phyloP scores from a whole-genome alignment of 2,888 invertebrate genomes.

The Cosmia trapezina region DNA sequence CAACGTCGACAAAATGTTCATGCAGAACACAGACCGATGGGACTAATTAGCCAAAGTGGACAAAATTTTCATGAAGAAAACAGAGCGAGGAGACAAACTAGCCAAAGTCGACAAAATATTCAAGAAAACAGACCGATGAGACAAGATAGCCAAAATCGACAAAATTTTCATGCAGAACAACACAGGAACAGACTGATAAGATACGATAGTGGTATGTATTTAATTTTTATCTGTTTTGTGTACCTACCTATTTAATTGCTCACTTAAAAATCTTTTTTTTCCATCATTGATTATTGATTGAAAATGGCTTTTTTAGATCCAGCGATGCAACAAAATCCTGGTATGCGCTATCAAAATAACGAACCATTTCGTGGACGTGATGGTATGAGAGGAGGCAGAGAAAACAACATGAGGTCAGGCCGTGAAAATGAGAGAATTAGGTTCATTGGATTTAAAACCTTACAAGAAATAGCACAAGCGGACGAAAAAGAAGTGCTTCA shows the following conservation, averaged over 20 bases:
- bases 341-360: constrained; percentile 2
- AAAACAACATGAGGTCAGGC: constrained; percentile 12
- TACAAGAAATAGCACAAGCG: constrained; percentile 76
- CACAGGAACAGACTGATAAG: constrained; percentile 8
- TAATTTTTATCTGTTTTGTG: background rate
- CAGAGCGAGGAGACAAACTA: background rate
- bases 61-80: background rate
- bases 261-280: background rate
- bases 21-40: background rate
- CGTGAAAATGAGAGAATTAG: constrained; percentile 22
- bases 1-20: constrained; percentile 3
- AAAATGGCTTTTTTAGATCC: constrained; percentile 23
- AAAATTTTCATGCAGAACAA: constrained; percentile 1
- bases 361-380: constrained; percentile 2
- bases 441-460: constrained; percentile 70
- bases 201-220: constrained; percentile 31
- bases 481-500: constrained; percentile 78
- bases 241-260: background rate
- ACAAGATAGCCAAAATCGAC: background rate
- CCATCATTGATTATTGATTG: background rate
- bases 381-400: constrained; percentile 8
- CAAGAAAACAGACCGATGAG: background rate
- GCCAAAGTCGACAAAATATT: background rate
- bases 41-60: background rate
- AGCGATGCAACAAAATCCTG: constrained; percentile 1